phyloP scores from a whole-genome alignment of 2,888 invertebrate genomes.

The Drosophila eohydei region DNA sequence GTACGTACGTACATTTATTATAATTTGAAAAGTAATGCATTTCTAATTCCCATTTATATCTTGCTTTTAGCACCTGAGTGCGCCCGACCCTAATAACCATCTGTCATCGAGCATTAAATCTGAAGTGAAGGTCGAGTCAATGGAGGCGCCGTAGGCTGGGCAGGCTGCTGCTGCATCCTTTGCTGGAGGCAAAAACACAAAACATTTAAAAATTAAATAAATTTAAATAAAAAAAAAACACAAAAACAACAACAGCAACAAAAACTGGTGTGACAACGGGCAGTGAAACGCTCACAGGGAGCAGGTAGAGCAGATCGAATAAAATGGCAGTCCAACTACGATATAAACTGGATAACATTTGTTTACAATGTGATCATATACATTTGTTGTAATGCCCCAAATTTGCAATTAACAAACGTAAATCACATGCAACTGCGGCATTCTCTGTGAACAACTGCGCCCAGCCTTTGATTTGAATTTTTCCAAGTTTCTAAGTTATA shows the following conservation, averaged over 20 bases:
- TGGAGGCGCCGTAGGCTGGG: slow-evolving; percentile 90
- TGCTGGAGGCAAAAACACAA: slow-evolving; percentile 38
- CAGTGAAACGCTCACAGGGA: slow-evolving; percentile 54
- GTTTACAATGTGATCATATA: slow-evolving; percentile 24
- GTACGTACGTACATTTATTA: slow-evolving; percentile 16
- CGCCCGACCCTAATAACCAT: slow-evolving; percentile 93
- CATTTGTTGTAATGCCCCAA: slow-evolving; percentile 28
- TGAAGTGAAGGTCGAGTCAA: slow-evolving; percentile 91
- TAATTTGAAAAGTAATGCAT: neutral
- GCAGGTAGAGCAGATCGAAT: slow-evolving; percentile 7
- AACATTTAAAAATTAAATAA: slow-evolving; percentile 9
- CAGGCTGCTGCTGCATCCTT: slow-evolving; percentile 37
- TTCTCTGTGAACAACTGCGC: slow-evolving; percentile 53
- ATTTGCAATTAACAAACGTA: slow-evolving; percentile 25
- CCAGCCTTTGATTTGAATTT: slow-evolving; percentile 77
- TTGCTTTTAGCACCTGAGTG: slow-evolving; percentile 90
- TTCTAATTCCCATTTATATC: slow-evolving; percentile 53
- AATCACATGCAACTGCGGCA: slow-evolving; percentile 27
- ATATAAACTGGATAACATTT: slow-evolving; percentile 20
- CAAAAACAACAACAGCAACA: slow-evolving; percentile 8
- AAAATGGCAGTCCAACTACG: slow-evolving; percentile 12
- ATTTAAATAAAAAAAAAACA: slow-evolving; percentile 5
- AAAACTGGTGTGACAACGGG: slow-evolving; percentile 68
- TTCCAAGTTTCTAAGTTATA: slow-evolving; percentile 77
- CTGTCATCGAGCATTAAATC: slow-evolving; percentile 88